These are phyloP conservation scores for Heliconius hewitsoni DNA, from an alignment of 1,140 invertebrate genomes.

Conservation along the genomic window DNA sequence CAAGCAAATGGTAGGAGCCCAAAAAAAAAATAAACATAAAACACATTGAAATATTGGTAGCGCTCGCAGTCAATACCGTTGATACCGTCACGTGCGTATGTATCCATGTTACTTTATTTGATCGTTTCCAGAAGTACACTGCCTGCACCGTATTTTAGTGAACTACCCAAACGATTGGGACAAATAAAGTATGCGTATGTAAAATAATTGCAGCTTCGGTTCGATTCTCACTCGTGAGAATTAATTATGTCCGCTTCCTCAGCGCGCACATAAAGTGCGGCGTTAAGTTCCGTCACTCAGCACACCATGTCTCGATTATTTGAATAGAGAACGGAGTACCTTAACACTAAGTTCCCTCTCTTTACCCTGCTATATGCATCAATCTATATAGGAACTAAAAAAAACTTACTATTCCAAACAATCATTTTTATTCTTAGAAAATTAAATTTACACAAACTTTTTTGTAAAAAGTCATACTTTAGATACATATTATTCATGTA, in stretches of 20 bases:
- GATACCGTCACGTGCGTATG: constrained; percentile 6
- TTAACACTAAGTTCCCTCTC: not conserved
- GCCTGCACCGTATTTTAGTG: not conserved
- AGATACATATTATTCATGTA: not conserved
- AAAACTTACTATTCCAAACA: not conserved
- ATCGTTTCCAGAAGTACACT: not conserved
- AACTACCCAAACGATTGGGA: not conserved
- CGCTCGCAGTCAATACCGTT: not conserved
- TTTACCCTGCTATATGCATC: not conserved
- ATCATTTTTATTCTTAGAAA: not conserved
- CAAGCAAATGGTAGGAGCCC: not conserved
- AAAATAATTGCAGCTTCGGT: not conserved
- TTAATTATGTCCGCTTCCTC: not conserved
- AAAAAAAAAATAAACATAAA: constrained; percentile 1
- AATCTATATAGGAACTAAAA: not conserved
- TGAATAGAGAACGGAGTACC: not conserved
- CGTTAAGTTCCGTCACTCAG: not conserved
- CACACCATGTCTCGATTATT: not conserved
- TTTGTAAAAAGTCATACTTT: not conserved
- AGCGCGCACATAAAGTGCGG: not conserved
- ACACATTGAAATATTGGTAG: not conserved
- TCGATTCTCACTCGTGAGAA: not conserved
- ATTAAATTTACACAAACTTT: not conserved
- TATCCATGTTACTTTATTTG: not conserved
- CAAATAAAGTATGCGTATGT: too few relatives aligned